Evolutionary conservation across 2,797 vertebrate genomes (phyloP).

Genomic region (Tiaroga cobitis): DNA sequence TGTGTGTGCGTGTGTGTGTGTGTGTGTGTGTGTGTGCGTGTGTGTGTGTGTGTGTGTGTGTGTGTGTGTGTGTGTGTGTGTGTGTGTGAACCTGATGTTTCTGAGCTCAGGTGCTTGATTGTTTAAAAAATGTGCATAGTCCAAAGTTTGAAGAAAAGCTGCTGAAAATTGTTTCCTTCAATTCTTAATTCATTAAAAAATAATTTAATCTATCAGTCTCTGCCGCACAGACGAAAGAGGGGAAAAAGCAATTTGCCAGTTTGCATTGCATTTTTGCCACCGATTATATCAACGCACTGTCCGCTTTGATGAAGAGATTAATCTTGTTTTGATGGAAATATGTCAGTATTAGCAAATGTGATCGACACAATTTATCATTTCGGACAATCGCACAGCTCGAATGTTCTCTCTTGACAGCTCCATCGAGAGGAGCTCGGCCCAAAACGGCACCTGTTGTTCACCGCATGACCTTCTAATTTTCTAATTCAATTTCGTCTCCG

Average conservation of each 20-base stretch:
- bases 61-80: no score
- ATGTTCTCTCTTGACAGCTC: slow-evolving; percentile 79
- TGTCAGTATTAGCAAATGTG: slow-evolving; percentile 81
- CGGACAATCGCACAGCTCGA: slow-evolving; percentile 84
- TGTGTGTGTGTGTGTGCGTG: no score
- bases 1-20: no score
- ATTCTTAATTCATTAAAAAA: slow-evolving; percentile 61
- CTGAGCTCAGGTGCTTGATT: slow-evolving; percentile 14
- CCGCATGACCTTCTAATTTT: slow-evolving; percentile 76
- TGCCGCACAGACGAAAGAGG: slow-evolving; percentile 69
- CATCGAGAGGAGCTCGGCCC: slow-evolving; percentile 76
- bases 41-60: no score
- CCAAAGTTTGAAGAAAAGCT: slow-evolving; percentile 48
- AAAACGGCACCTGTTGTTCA: slow-evolving; percentile 91
- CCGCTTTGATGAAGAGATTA: slow-evolving; percentile 88
- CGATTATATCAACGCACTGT: slow-evolving; percentile 82
- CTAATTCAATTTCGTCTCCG: slow-evolving; percentile 78
- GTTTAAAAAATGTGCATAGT: slow-evolving; percentile 51
- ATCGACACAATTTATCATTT: slow-evolving; percentile 93
- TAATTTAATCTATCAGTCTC: slow-evolving; percentile 62
- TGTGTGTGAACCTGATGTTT: slow-evolving; percentile 16
- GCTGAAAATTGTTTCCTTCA: slow-evolving; percentile 61
- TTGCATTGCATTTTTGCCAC: slow-evolving; percentile 81
- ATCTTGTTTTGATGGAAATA: slow-evolving; percentile 91
- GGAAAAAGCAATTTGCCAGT: slow-evolving; percentile 81